A percentile compares a stretch with the other conserved stretches of the same genome.
These are phyloP conservation scores for Dascillus cervinus DNA, from an alignment of 2,888 invertebrate genomes.

Conservation along the genomic window DNA sequence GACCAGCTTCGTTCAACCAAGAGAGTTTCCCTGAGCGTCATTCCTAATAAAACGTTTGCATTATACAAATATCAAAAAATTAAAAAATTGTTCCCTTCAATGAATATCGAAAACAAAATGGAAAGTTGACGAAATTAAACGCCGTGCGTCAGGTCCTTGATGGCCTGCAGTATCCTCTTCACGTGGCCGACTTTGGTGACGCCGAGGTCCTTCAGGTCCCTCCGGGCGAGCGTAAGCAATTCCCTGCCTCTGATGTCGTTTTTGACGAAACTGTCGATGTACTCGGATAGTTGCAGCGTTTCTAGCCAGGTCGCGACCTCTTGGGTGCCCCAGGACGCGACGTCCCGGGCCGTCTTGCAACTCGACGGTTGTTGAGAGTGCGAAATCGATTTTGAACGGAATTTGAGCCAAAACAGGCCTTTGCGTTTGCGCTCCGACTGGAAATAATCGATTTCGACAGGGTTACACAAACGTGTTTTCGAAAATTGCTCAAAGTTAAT, in stretches of 20 bases:
- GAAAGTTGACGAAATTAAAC: slow-evolving; percentile 26
- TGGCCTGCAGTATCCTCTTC: slow-evolving; percentile 88
- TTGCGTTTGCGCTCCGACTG: slow-evolving; percentile 48
- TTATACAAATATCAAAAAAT: background rate
- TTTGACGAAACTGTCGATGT: slow-evolving; percentile 80
- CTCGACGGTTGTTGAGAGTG: slow-evolving; percentile 44
- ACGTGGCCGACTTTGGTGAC: slow-evolving; percentile 94
- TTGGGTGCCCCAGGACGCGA: slow-evolving; percentile 72
- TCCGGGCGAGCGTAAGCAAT: slow-evolving; percentile 73
- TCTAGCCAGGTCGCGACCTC: slow-evolving; percentile 91
- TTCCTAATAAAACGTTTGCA: background rate
- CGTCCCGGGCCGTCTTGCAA: slow-evolving; percentile 44
- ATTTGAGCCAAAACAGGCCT: slow-evolving; percentile 63
- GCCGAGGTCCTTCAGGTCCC: slow-evolving; percentile 85
- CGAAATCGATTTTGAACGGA: slow-evolving; percentile 45
- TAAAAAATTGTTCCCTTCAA: background rate
- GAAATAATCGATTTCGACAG: too few species aligned
- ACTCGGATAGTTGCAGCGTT: slow-evolving; percentile 80
- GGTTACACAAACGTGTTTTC: too few species aligned
- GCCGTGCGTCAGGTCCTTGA: slow-evolving; percentile 64
- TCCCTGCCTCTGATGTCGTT: slow-evolving; percentile 92
- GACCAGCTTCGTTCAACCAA: too few species aligned
- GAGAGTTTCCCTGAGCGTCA: background rate
- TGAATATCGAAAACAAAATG: background rate
- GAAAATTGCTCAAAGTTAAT: too few species aligned